Base-by-base conservation (phyloP, 1,140 invertebrate genomes). In the Caenorhabditis tropicalis region DNA sequence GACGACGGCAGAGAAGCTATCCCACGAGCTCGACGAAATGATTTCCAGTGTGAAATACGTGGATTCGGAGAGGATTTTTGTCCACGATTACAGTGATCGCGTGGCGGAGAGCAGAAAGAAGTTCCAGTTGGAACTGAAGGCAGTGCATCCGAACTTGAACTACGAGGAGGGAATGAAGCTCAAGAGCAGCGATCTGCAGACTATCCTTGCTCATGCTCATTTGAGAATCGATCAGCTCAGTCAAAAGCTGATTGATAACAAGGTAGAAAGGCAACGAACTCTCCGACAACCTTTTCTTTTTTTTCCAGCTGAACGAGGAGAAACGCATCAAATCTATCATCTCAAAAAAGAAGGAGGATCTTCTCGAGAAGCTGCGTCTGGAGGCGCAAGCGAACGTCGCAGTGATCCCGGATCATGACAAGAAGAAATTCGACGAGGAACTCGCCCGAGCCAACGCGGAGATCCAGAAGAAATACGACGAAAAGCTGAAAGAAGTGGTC, bases 161-260 rank as follows among this genome's bases (percentile, higher is more conserved):
- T 48, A 91, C 12, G 89, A 86, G 24, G 89, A 88, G 81, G 88
- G 88, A 87, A 87, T 90, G 51, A 91, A 92, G 79, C 81, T 93
- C 58, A 90, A 89, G 24, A 92, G 93, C 81, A 92, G 92, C 16
- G 93, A 93, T 85, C 86, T 93, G 49, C 93, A 93, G 86, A 88
- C 91, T 1, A 86, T 93, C 36, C 92, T 93, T 81, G 92, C 92
- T 36, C 92, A 93, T 88, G 93, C 93, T 33, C 92, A 93, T 88
- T 87, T 92, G 51, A 88, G 92, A 39, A 92, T 93, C 84, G 92
- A 93, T 80, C 92, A 93, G 82, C 88, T 93, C 16, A 92, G 92
- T 87, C 91, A 91, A 39, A 92, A 93, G 86, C 58, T 93, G 7
- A 92, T 91, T n/a, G 91, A 92, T 85, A 91, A 92, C 53, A 89